Evolutionary conservation across 2,113 vertebrate genomes (phyloP).

Genomic region (Octodon degus): DNA sequence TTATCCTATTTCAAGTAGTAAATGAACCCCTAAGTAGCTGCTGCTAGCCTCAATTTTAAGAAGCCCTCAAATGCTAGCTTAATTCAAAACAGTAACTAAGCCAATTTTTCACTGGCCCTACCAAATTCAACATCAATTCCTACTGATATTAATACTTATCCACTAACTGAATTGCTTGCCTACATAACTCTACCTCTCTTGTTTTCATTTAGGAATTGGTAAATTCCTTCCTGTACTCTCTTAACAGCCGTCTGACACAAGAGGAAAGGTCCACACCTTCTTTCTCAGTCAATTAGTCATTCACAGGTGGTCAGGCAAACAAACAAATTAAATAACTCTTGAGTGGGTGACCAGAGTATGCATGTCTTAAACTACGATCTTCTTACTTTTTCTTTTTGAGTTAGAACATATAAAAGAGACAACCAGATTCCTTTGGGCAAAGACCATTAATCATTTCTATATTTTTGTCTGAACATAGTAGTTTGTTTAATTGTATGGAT

Average conservation of each 20-base stretch:
- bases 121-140: not conserved
- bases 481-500: constrained; percentile 28
- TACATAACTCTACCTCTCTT: not conserved
- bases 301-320: not conserved
- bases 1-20: not conserved
- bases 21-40: not conserved
- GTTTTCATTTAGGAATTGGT: not conserved
- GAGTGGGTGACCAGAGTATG: not conserved
- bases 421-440: constrained; percentile 21
- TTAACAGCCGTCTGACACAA: not conserved
- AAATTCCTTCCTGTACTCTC: not conserved
- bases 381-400: not conserved
- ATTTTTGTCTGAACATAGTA: not conserved
- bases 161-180: not conserved
- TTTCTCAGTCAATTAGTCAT: not conserved
- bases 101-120: not conserved
- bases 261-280: not conserved
- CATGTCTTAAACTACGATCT: not conserved
- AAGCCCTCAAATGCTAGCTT: not conserved
- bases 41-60: not conserved
- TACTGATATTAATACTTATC: not conserved
- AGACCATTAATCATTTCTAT: constrained; percentile 14
- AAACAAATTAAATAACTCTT: not conserved
- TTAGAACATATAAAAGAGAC: not conserved
- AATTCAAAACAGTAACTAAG: not conserved